A percentile compares a stretch with the other conserved stretches of the same genome.
Conservation (phyloP, 2,888 invertebrate species). For the Amaurobius ferox region DNA sequence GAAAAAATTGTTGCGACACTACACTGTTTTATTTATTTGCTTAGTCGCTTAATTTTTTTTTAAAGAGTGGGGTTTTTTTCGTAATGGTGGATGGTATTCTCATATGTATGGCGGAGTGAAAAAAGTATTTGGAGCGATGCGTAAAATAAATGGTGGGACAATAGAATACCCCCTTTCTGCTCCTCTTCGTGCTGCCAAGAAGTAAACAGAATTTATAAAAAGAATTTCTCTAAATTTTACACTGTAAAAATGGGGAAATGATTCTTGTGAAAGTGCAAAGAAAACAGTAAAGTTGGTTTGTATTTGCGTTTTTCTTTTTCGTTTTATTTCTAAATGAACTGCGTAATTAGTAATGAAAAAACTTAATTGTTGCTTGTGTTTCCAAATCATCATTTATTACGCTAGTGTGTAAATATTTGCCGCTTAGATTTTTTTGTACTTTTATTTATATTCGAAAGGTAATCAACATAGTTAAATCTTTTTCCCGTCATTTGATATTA, state of each 20-base stretch:
- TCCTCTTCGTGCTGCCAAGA: conserved; percentile 7
- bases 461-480: background rate
- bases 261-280: conserved; percentile 9
- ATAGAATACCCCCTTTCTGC: background rate
- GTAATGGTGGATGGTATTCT: background rate
- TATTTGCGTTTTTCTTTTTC: background rate
- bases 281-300: background rate
- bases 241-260: background rate
- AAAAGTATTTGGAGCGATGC: background rate
- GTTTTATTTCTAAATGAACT: conserved; percentile 7
- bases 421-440: background rate
- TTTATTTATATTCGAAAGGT: conserved; percentile 1
- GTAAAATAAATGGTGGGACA: conserved; percentile 23
- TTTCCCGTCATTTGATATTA: background rate
- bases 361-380: conserved; percentile 12
- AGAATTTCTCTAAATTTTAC: background rate
- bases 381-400: conserved; percentile 14
- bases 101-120: conserved; percentile 12
- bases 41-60: conserved; percentile 1
- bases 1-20: conserved; percentile 18
- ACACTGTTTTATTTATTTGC: conserved; percentile 30
- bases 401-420: background rate
- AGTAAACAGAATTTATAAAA: background rate
- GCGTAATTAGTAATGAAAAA: background rate
- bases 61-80: background rate